Evolutionary conservation across 2,888 invertebrate genomes (phyloP).

Genomic region (Pristionchus mayeri): DNA sequence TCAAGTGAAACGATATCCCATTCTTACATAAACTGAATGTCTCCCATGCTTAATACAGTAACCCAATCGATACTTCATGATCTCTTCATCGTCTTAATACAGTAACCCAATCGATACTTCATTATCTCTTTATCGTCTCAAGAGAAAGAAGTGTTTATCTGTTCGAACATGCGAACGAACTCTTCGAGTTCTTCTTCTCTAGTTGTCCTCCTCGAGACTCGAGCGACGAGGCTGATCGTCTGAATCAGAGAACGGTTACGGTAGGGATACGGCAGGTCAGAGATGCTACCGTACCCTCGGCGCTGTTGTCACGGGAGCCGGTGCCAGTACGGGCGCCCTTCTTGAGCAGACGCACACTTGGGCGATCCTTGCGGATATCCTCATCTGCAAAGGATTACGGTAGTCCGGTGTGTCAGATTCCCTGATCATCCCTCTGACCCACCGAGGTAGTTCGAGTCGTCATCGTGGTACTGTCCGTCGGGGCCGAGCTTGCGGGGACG

Average conservation of each 20-base stretch:
- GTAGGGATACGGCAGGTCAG: not conserved
- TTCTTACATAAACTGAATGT: too few relatives aligned
- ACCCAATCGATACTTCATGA: too few relatives aligned
- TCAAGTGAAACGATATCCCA: too few relatives aligned
- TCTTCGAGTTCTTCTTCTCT: not conserved
- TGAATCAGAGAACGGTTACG: not conserved
- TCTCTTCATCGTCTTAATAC: too few relatives aligned
- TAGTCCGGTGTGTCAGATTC: not conserved
- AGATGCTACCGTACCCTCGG: not conserved
- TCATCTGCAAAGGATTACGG: not conserved
- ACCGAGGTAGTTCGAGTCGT: conserved; percentile 10
- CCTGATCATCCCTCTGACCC: not conserved
- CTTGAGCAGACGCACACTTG: conserved; percentile 21
- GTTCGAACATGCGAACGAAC: not conserved
- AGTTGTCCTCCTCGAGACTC: conserved; percentile 1
- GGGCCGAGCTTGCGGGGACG: conserved; percentile 2
- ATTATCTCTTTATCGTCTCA: conserved; percentile 13
- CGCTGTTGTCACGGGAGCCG: conserved; percentile 5
- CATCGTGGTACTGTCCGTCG: conserved; percentile 4
- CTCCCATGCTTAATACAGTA: too few relatives aligned
- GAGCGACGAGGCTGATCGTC: not conserved
- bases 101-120: not conserved
- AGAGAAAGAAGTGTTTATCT: conserved; percentile 30
- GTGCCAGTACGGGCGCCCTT: not conserved
- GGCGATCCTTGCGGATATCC: not conserved